Percentiles rank a stretch among this genome's conserved stretches.
Conservation (phyloP, 1,140 invertebrate species). For the Zophobas morio region DNA sequence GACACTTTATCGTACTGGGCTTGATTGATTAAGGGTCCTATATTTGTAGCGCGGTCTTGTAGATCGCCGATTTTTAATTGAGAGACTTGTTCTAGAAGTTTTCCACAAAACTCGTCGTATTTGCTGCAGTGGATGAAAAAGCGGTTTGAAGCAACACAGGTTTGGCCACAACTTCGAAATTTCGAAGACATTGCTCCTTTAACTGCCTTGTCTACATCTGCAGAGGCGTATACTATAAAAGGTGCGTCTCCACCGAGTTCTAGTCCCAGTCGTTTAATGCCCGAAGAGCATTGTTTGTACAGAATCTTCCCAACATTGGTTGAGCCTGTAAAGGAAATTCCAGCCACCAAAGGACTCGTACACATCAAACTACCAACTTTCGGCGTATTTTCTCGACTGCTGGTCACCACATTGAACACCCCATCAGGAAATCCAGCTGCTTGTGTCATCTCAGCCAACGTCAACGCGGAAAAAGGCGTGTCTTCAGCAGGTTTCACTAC, state of each 20-base stretch:
- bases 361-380: conserved; percentile 90
- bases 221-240: conserved; percentile 96
- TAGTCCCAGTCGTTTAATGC: conserved; percentile 91
- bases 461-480: conserved; percentile 95
- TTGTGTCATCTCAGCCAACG: conserved; percentile 83
- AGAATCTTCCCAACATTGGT: conserved; percentile 92
- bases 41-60: conserved; percentile 73
- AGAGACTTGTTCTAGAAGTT: conserved; percentile 80
- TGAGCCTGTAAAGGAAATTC: conserved; percentile 96
- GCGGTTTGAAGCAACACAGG: conserved; percentile 96
- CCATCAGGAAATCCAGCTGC: conserved; percentile 87
- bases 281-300: conserved; percentile 87
- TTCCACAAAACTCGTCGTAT: conserved; percentile 86
- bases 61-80: conserved; percentile 71
- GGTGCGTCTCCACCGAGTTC: conserved; percentile 99
- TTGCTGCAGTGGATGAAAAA: conserved; percentile 92
- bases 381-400: conserved; percentile 81
- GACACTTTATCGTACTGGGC: conserved; percentile 89
- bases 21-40: conserved; percentile 94
- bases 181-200: conserved; percentile 91
- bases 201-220: conserved; percentile 91
- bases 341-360: conserved; percentile 86
- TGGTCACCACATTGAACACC: conserved; percentile 93
- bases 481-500: conserved; percentile 97
- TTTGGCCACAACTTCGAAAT: conserved; percentile 97